Percentiles rank a stretch among this genome's conserved stretches.
phyloP scores from a whole-genome alignment of 2,113 vertebrate species.

The Vulpes lagopus region DNA sequence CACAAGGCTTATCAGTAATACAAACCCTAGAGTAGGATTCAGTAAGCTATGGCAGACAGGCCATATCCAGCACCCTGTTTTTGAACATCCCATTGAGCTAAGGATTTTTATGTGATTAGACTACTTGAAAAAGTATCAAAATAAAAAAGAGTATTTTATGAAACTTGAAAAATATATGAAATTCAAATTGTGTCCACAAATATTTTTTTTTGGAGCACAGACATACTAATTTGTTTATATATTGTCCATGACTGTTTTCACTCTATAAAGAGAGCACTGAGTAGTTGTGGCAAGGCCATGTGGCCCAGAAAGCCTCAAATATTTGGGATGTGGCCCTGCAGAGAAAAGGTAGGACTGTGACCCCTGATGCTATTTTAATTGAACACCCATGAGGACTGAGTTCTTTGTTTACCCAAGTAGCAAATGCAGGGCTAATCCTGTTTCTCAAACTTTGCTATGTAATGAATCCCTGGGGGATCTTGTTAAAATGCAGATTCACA shows the following conservation, averaged over 20 bases:
- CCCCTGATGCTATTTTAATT: neutral
- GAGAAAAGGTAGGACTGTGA: neutral
- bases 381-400: neutral
- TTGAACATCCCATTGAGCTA: neutral
- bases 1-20: neutral
- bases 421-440: neutral
- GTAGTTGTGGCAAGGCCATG: neutral
- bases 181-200: neutral
- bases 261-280: neutral
- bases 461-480: neutral
- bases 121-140: neutral
- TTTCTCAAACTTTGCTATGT: neutral
- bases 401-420: neutral
- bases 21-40: neutral
- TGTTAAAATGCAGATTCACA: slow-evolving; percentile 26
- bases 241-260: neutral
- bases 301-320: neutral
- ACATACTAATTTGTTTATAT: neutral
- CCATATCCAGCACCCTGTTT: neutral
- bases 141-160: neutral
- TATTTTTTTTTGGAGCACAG: neutral
- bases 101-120: neutral
- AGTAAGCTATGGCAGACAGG: neutral
- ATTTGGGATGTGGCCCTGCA: neutral
- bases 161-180: neutral